Evolutionary conservation across 2,797 vertebrate genomes (phyloP).

Genomic region (Spinus olivaceus): DNA sequence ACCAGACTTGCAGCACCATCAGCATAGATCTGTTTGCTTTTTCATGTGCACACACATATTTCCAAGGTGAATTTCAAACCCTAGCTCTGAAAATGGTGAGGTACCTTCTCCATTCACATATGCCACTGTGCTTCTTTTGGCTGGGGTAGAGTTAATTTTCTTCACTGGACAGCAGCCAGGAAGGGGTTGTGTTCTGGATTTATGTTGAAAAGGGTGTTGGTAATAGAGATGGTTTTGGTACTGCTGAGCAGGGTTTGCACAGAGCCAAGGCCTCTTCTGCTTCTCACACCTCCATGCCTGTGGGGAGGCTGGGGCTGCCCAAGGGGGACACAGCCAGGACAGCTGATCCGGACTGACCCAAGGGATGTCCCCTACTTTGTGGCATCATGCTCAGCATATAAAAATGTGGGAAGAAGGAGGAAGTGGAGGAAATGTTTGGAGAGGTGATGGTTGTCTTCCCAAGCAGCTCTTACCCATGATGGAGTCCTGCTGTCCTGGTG

Average conservation of each 20-base stretch:
- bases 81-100: background rate
- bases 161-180: background rate
- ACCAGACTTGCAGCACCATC: background rate
- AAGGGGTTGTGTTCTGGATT: background rate
- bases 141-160: background rate
- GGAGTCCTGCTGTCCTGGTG: background rate
- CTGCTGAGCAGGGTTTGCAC: background rate
- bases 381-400: background rate
- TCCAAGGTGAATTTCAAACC: background rate
- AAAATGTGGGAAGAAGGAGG: background rate
- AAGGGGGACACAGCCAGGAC: background rate
- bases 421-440: background rate
- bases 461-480: background rate
- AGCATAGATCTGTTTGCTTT: background rate
- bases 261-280: background rate
- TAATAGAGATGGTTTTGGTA: background rate
- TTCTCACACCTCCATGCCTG: rapidly evolving
- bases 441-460: background rate
- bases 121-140: background rate
- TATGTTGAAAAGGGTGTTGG: background rate
- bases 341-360: background rate
- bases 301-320: background rate
- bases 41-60: rapidly evolving
- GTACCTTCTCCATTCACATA: background rate
- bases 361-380: background rate